phyloP scores from a whole-genome alignment of 2,797 vertebrate species.

The Lacerta bilineata region DNA sequence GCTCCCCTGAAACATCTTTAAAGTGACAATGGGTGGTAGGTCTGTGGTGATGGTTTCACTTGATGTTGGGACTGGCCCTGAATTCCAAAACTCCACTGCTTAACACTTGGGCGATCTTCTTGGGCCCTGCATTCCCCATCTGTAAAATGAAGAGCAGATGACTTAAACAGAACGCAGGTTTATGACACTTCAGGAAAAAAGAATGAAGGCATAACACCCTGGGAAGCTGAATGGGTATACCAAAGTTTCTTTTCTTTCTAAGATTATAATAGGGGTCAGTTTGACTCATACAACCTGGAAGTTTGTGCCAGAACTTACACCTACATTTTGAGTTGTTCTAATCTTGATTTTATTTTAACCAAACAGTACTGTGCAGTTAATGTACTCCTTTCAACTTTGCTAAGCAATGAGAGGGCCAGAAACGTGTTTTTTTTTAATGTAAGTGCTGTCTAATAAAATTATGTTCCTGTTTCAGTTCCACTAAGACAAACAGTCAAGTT shows the following conservation, averaged over 20 bases:
- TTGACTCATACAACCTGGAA: neutral
- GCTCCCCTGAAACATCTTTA: neutral
- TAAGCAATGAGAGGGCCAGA: neutral
- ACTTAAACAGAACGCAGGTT: neutral
- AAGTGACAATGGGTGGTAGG: neutral
- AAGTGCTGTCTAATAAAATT: neutral
- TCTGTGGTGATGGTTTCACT: neutral
- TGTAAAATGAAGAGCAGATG: neutral
- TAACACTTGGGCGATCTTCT: neutral
- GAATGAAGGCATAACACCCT: neutral
- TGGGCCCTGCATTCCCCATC: neutral
- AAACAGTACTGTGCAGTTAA: neutral
- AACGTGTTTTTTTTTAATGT: neutral
- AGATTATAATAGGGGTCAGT: neutral
- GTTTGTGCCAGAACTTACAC: neutral
- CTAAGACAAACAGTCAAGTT: constrained; percentile 35
- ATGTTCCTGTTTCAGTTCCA: constrained; percentile 39
- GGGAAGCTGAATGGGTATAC: neutral
- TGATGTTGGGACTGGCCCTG: too few relatives aligned
- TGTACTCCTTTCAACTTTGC: neutral
- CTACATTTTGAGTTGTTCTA: fast-evolving
- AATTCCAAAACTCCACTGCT: neutral
- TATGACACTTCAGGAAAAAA: neutral
- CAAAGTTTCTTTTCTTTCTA: neutral
- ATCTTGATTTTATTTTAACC: neutral